These are phyloP conservation scores for Isaurus tuberculatus DNA, from an alignment of 92 coral and sea anemone species.

Conservation along the genomic window DNA sequence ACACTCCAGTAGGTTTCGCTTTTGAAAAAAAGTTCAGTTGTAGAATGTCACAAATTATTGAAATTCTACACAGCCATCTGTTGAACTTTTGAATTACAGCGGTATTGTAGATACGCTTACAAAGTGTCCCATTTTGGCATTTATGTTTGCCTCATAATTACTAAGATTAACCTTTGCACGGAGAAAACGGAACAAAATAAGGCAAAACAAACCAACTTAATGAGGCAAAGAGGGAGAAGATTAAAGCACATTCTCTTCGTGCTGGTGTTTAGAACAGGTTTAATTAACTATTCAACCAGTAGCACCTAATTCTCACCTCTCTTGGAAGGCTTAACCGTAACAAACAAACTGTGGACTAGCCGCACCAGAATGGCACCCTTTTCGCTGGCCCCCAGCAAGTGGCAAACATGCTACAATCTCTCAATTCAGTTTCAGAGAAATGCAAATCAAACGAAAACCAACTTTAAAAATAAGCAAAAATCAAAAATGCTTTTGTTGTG, in stretches of 20 bases:
- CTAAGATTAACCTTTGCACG: conserved; percentile 61
- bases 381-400: conserved; percentile 23
- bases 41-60: not conserved
- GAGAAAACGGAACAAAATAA: not conserved
- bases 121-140: conserved; percentile 59
- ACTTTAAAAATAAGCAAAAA: not conserved
- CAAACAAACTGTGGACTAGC: conserved; percentile 23
- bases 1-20: not conserved
- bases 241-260: not conserved
- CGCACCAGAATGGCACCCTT: conserved; percentile 12
- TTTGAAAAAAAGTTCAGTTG: not conserved
- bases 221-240: not conserved
- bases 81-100: conserved; percentile 10
- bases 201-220: not conserved
- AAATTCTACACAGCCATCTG: not conserved
- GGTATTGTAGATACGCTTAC: conserved; percentile 77
- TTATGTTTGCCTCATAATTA: conserved; percentile 90
- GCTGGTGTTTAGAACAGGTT: conserved; percentile 17
- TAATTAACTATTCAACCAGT: not conserved
- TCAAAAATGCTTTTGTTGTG: too few relatives aligned
- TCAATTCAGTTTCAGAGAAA: not conserved
- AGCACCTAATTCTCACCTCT: conserved; percentile 49
- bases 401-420: conserved; percentile 25
- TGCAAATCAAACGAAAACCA: not conserved
- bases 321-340: conserved; percentile 34